A percentile compares a stretch with the other conserved stretches of the same genome.
These are phyloP conservation scores for Polyploca ridens DNA, from an alignment of 2,888 invertebrate genomes.

Conservation along the genomic window DNA sequence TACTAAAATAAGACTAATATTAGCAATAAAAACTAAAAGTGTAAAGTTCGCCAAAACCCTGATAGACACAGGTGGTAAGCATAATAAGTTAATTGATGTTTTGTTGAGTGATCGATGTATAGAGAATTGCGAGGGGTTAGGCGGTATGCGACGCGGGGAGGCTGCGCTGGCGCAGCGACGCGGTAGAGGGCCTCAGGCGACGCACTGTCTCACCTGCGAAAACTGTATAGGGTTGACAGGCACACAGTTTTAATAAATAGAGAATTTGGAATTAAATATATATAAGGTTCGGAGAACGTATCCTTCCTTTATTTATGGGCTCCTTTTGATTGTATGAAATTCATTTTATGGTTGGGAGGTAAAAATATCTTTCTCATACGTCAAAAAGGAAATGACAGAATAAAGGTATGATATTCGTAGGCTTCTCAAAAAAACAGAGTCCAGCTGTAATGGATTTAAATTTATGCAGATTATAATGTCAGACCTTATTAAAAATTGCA, in stretches of 20 bases:
- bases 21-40: too few species aligned
- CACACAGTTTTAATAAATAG: not conserved
- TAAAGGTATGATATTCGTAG: too few species aligned
- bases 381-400: too few species aligned
- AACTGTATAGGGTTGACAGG: slow-evolving; percentile 57
- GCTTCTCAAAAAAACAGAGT: too few species aligned
- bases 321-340: too few species aligned
- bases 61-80: slow-evolving; percentile 42
- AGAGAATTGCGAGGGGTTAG: slow-evolving; percentile 37
- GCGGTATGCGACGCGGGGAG: slow-evolving; percentile 32
- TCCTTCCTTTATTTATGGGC: too few species aligned
- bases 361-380: too few species aligned
- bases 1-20: too few species aligned
- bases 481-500: not conserved
- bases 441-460: not conserved
- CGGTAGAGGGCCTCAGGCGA: slow-evolving; percentile 71
- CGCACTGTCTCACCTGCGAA: slow-evolving; percentile 73
- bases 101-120: slow-evolving; percentile 70
- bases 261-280: too few species aligned
- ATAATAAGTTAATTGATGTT: slow-evolving; percentile 75
- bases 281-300: too few species aligned
- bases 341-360: too few species aligned
- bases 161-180: slow-evolving; percentile 64
- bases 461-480: not conserved
- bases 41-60: too few species aligned